Evolutionary conservation across 2,113 vertebrate species (phyloP).

Genomic region (Charadrius vociferus): DNA sequence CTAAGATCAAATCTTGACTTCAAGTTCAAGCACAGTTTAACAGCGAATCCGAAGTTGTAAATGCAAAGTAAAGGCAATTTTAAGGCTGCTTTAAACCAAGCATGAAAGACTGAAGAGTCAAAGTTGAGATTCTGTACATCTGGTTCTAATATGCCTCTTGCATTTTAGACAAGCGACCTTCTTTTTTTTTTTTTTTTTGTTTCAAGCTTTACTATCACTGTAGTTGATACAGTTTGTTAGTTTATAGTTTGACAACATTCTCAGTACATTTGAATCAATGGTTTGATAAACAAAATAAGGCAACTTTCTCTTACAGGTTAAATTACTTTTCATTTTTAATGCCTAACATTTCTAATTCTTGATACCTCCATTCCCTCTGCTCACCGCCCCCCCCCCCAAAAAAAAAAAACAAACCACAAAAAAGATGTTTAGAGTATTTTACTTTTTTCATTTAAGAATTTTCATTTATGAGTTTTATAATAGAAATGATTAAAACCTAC

Average conservation of each 20-base stretch:
- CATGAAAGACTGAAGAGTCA: conserved; percentile 78
- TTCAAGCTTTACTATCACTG: conserved; percentile 58
- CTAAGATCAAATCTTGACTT: conserved; percentile 72
- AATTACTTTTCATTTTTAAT: background rate
- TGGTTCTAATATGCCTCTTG: conserved; percentile 76
- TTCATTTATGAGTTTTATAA: background rate
- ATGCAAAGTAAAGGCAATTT: conserved; percentile 77
- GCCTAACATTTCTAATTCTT: background rate
- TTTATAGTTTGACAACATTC: background rate
- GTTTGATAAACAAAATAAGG: conserved; percentile 1
- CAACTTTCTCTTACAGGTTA: background rate
- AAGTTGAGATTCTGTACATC: conserved; percentile 76
- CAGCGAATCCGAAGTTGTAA: conserved; percentile 78
- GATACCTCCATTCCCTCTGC: background rate
- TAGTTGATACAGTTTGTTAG: conserved; percentile 28
- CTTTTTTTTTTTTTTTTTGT: conserved; percentile 37
- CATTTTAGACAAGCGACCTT: conserved; percentile 71
- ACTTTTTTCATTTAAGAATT: background rate
- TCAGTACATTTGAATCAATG: background rate
- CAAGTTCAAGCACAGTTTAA: conserved; percentile 81
- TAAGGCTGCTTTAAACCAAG: conserved; percentile 78
- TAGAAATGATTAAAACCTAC: background rate
- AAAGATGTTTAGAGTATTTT: background rate
- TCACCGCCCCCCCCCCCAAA: rapidly evolving
- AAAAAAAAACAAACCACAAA: background rate